Conservation (phyloP, 2,888 invertebrate species). For the Hermaeophaga mercurialis region DNA sequence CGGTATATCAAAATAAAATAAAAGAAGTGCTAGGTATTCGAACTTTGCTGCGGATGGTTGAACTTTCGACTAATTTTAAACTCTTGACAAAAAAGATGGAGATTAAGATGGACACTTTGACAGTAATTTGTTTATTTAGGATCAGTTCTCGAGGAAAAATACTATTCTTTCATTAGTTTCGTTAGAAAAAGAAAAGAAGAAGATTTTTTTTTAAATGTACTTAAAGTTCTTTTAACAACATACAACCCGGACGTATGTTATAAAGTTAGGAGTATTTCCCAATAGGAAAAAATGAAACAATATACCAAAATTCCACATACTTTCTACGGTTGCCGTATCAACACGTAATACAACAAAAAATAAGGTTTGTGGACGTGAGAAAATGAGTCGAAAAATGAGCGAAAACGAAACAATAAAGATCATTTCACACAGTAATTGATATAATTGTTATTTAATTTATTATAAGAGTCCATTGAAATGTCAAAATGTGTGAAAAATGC, state of each 20-base stretch:
- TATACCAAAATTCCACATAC: too few relatives aligned
- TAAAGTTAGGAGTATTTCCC: too few relatives aligned
- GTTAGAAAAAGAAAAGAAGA: too few relatives aligned
- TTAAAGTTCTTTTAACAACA: too few relatives aligned
- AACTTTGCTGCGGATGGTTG: neutral
- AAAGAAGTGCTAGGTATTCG: neutral
- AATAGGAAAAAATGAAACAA: too few relatives aligned
- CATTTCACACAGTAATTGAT: conserved; percentile 9
- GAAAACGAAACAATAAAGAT: conserved; percentile 9
- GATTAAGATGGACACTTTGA: neutral
- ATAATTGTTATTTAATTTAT: conserved; percentile 16
- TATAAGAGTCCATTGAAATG: conserved; percentile 14
- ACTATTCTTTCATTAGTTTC: neutral
- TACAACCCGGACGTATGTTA: too few relatives aligned
- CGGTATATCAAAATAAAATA: neutral
- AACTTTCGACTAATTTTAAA: conserved; percentile 5
- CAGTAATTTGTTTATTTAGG: conserved; percentile 1
- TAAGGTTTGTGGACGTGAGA: conserved; percentile 2
- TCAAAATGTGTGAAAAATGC: conserved; percentile 18
- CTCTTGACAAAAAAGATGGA: neutral
- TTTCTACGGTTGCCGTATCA: neutral
- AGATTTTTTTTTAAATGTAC: too few relatives aligned
- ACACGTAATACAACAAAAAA: neutral
- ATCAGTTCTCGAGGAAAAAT: neutral
- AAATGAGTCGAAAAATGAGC: conserved; percentile 2